phyloP scores from a whole-genome alignment of 2,888 invertebrate species.

The Drosophila glabriapex region DNA sequence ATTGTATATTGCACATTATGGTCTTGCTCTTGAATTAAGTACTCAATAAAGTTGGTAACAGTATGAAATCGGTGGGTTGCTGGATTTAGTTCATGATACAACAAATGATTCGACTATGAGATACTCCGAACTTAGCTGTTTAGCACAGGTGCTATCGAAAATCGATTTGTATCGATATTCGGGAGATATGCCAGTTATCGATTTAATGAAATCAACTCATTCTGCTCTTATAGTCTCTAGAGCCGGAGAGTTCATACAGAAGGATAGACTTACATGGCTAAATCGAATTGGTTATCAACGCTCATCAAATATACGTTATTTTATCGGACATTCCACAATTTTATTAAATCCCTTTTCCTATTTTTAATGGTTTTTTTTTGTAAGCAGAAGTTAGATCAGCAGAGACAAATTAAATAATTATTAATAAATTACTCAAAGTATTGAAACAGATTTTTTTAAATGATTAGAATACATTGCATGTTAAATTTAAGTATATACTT shows the following conservation, averaged over 20 bases:
- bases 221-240: background rate
- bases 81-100: background rate
- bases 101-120: background rate
- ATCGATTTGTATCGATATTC: background rate
- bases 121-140: background rate
- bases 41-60: background rate
- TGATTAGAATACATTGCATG: background rate
- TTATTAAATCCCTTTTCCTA: background rate
- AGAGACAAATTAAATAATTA: background rate
- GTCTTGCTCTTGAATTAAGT: background rate
- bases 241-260: background rate
- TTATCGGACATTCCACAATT: background rate
- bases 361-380: background rate
- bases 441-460: background rate
- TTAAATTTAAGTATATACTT: background rate
- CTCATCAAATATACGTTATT: background rate
- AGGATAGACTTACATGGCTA: background rate
- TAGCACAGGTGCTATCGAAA: background rate
- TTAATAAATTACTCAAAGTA: background rate
- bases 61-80: background rate
- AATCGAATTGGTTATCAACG: background rate
- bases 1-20: conserved; percentile 16
- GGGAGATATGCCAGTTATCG: background rate
- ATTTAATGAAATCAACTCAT: background rate
- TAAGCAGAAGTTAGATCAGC: background rate